Base-by-base conservation (phyloP, 2,888 invertebrate species). In the Polylopha cassiicola region DNA sequence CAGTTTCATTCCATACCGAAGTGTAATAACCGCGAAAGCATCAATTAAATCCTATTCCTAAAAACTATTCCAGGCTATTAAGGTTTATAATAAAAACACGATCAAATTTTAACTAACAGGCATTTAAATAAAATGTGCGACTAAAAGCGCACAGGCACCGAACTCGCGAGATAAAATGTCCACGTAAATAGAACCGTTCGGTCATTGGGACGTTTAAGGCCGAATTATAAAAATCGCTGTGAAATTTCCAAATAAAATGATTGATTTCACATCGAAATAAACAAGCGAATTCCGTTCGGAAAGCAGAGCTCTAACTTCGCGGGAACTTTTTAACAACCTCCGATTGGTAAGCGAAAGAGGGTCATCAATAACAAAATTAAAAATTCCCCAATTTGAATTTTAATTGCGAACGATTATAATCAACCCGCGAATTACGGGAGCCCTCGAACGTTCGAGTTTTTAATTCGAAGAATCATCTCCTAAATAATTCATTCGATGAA, bases 331-430 rank as follows among this genome's bases (percentile, higher is more conserved):
- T 73, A 78, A 78, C 78, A 73, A 73, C 71, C 66, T 62, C 68
- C 72, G 65, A 70, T 68, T 64, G 70, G 61, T 66, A 68, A 67
- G 58, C 70, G 69, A 69, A 67, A 73, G 67, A 72, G 77, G 74
- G 66, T 74, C 80, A 81, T 82, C 82, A 84, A 82, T 82, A 82
- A 82, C 80, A 77, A 82, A 79, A 84, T 84, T 82, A 81, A 82
- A 73, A 84, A 82, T 73, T 74, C 73, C 71, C 78, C 80, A 82
- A 81, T 84, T 82, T 81, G 75, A 82, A 82, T 84, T 81, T 84
- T 84, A 82, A 84, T 84, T 82, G 79, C 80, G 73, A 64, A 65
- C 80, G 82, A 82, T 84, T 80, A 84, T 81, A 79, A 81, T 81
- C 81, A 69, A 68, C 63, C 46, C 65, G 73, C 70, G 73, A 73